phyloP scores from a whole-genome alignment of 2,113 vertebrate genomes.

The Sminthopsis crassicaudata region DNA sequence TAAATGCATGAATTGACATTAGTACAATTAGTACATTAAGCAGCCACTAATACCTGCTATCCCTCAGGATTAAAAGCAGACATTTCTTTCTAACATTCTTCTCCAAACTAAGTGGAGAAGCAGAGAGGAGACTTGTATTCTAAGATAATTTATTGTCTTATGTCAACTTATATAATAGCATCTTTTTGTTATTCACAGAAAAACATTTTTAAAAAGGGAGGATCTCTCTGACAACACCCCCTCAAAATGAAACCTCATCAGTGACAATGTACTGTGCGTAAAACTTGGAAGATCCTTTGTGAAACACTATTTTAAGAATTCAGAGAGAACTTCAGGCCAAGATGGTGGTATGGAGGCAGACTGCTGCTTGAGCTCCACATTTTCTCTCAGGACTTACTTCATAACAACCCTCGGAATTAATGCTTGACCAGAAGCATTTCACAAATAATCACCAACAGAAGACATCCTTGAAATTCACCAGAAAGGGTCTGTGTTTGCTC shows the following conservation, averaged over 20 bases:
- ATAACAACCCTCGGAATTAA: too few species aligned
- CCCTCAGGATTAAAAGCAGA: neutral
- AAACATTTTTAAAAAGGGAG: neutral
- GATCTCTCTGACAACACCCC: neutral
- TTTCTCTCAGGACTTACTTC: too few species aligned
- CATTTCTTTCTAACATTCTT: neutral
- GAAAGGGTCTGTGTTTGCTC: too few species aligned
- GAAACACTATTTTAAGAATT: neutral
- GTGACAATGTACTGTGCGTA: neutral
- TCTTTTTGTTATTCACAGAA: neutral
- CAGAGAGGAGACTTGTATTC: neutral
- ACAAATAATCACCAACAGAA: too few species aligned
- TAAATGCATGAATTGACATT: neutral
- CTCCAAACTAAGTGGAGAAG: neutral
- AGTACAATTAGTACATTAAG: neutral
- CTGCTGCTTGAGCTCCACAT: too few species aligned
- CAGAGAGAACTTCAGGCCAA: too few species aligned
- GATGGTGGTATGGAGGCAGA: too few species aligned
- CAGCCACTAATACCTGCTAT: neutral
- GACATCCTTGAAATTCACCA: too few species aligned
- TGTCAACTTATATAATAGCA: neutral
- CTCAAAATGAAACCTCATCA: constrained; percentile 20
- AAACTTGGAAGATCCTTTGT: constrained; percentile 17
- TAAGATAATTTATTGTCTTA: neutral
- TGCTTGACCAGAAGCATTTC: too few species aligned